Conservation (phyloP, 2,888 invertebrate genomes). For the Troglohyphantes excavatus region DNA sequence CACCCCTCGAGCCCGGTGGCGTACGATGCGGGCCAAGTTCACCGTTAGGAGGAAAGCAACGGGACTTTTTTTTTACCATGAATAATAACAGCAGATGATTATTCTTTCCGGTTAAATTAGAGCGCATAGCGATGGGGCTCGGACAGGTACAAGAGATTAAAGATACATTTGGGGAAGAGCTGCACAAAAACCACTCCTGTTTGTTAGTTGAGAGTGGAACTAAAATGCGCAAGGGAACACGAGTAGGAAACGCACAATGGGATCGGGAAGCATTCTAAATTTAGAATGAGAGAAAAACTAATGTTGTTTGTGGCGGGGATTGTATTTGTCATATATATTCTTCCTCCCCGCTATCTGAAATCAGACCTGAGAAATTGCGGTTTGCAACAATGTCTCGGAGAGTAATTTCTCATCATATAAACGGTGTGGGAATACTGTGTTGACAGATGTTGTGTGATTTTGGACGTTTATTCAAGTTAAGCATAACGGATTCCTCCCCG, state of each 20-base stretch:
- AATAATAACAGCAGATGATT: conserved; percentile 3
- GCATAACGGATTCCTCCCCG: background rate
- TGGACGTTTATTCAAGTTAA: background rate
- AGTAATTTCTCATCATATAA: conserved; percentile 32
- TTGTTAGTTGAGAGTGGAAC: conserved; percentile 39
- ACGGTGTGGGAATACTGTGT: conserved; percentile 43
- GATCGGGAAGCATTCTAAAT: conserved; percentile 60
- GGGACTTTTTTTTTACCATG: conserved; percentile 31
- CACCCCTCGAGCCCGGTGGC: background rate
- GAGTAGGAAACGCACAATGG: background rate
- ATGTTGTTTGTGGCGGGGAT: conserved; percentile 55
- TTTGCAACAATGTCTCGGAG: conserved; percentile 35
- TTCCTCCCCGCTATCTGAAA: conserved; percentile 7
- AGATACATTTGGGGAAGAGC: conserved; percentile 54
- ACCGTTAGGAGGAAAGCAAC: conserved; percentile 53
- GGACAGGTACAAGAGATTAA: conserved; percentile 40
- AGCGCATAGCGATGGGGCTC: background rate
- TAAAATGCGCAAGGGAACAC: conserved; percentile 8
- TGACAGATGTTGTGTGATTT: conserved; percentile 63
- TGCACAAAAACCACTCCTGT: conserved; percentile 50
- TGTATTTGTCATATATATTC: background rate
- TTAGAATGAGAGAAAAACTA: conserved; percentile 51
- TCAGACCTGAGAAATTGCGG: conserved; percentile 64
- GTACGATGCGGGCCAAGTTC: conserved; percentile 75
- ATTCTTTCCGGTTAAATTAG: conserved; percentile 75